Percentiles rank a stretch among this genome's conserved stretches.
phyloP scores from a whole-genome alignment of 2,888 invertebrate species.

The Acanthopleura granulata region DNA sequence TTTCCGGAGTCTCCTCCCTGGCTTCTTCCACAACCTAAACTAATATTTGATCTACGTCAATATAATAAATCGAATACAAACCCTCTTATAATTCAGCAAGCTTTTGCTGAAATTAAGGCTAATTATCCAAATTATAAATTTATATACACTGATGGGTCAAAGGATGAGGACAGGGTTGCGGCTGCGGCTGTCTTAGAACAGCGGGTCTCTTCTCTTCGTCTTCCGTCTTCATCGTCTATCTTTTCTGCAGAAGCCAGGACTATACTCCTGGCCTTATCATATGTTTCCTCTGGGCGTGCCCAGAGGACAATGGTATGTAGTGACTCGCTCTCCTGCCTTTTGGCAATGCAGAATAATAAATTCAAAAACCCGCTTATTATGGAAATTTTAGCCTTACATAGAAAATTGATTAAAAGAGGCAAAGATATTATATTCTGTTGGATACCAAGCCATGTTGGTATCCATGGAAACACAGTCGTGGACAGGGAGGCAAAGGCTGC shows the following conservation, averaged over 20 bases:
- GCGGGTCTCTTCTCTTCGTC: neutral
- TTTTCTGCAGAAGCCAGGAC: conserved; percentile 1
- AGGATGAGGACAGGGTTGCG: neutral
- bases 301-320: neutral
- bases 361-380: neutral
- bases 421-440: conserved; percentile 2
- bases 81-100: neutral
- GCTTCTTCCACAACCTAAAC: neutral
- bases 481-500: neutral
- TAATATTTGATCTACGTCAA: neutral
- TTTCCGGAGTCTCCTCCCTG: neutral
- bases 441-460: neutral
- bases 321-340: neutral
- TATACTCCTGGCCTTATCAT: neutral
- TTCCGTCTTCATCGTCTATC: neutral
- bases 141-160: neutral
- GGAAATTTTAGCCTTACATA: neutral
- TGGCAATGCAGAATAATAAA: neutral
- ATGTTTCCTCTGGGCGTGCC: neutral
- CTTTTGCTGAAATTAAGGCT: neutral
- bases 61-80: neutral
- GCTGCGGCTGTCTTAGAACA: neutral
- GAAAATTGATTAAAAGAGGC: too few relatives aligned
- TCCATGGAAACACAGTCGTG: neutral
- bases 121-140: neutral